Evolutionary conservation across 2,888 invertebrate species (phyloP).

Genomic region (Drosophila mercatorum): DNA sequence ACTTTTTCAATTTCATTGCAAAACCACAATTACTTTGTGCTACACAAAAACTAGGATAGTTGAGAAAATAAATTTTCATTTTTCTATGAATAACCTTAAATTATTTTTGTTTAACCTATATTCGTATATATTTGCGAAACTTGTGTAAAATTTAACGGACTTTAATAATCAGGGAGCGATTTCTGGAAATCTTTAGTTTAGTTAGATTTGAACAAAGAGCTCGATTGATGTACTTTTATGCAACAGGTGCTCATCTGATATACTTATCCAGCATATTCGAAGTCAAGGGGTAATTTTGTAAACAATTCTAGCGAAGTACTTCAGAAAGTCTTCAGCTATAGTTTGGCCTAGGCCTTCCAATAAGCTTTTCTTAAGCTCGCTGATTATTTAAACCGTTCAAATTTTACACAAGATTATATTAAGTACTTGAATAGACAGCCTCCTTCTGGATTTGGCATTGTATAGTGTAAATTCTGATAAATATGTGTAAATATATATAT

Average conservation of each 20-base stretch:
- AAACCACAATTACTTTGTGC: neutral
- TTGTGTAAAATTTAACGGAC: conserved; percentile 4
- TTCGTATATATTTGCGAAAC: neutral
- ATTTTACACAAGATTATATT: neutral
- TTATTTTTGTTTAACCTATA: neutral
- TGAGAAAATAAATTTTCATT: neutral
- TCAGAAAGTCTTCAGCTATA: neutral
- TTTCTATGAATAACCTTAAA: neutral
- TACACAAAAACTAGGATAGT: neutral
- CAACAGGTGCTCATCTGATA: conserved; percentile 7
- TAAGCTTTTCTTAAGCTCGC: too few species aligned
- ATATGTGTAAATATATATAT: neutral
- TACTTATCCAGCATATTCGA: neutral
- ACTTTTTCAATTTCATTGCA: neutral
- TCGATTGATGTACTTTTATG: conserved; percentile 3
- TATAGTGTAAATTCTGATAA: conserved; percentile 10
- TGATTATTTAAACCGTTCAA: neutral
- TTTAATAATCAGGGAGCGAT: neutral
- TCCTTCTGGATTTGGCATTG: conserved; percentile 10
- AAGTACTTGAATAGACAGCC: neutral
- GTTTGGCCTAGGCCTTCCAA: too few species aligned
- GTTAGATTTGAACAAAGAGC: neutral
- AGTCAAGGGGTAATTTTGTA: neutral
- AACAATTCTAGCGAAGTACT: neutral
- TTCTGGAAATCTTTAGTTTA: neutral